Conservation (phyloP, 2,113 vertebrate species). For the Charina bottae region DNA sequence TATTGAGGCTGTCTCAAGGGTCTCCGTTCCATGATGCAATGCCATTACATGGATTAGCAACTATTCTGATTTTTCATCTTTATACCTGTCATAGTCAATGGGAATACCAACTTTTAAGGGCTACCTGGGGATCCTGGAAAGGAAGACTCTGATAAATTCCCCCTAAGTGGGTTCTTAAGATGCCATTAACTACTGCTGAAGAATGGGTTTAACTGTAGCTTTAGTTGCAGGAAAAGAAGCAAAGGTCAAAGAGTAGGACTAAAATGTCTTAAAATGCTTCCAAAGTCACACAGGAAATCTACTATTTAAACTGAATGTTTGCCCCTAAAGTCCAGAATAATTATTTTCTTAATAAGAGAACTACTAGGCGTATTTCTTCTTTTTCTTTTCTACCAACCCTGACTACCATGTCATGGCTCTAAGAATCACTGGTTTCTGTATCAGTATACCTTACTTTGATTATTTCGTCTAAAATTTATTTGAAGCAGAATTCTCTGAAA, state of each 20-base stretch:
- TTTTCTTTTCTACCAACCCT: not conserved
- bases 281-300: constrained; percentile 1
- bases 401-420: not conserved
- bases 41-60: constrained; percentile 52
- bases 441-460: not conserved
- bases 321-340: not conserved
- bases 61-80: constrained; percentile 61
- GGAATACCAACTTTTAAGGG: constrained; percentile 44
- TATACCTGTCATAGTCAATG: constrained; percentile 38
- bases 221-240: constrained; percentile 6
- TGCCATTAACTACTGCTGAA: constrained; percentile 27
- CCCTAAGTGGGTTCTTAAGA: constrained; percentile 48
- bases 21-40: constrained; percentile 38
- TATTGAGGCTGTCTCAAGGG: constrained; percentile 24
- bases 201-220: not conserved
- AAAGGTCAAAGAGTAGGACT: constrained; percentile 9
- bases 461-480: not conserved
- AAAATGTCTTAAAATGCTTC: constrained; percentile 11
- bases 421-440: not conserved
- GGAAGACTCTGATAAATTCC: constrained; percentile 29
- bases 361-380: not conserved
- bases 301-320: not conserved
- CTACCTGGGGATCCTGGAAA: constrained; percentile 25
- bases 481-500: not conserved
- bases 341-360: not conserved